Conservation (phyloP, 2,888 invertebrate species). For the Lomographa bimaculata region DNA sequence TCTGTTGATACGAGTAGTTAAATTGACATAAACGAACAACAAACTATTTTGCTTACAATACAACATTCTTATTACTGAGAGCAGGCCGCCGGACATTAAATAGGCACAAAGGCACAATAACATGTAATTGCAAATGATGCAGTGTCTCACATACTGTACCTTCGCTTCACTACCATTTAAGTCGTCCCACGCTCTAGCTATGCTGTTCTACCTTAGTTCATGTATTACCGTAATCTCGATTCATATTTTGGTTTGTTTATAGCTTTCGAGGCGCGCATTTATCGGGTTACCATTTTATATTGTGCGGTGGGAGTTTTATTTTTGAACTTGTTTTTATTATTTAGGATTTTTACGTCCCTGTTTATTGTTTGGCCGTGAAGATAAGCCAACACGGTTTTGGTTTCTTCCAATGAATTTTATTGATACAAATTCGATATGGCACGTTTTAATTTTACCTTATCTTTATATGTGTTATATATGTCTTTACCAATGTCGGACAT, state of each 20-base stretch:
- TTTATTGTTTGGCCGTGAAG: slow-evolving; percentile 36
- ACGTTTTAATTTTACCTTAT: slow-evolving; percentile 11
- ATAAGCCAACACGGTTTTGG: slow-evolving; percentile 38
- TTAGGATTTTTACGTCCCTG: slow-evolving; percentile 28
- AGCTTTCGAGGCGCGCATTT: slow-evolving; percentile 50
- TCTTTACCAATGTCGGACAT: neutral
- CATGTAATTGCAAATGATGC: slow-evolving; percentile 83
- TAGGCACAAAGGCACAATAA: slow-evolving; percentile 79
- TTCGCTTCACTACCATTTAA: slow-evolving; percentile 71
- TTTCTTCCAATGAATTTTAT: slow-evolving; percentile 28
- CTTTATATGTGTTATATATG: slow-evolving; percentile 14
- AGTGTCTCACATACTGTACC: slow-evolving; percentile 68
- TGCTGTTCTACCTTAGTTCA: slow-evolving; percentile 33
- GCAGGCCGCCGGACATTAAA: slow-evolving; percentile 63
- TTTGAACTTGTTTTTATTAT: slow-evolving; percentile 35
- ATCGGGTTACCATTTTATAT: slow-evolving; percentile 54
- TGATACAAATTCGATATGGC: slow-evolving; percentile 17
- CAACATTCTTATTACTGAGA: slow-evolving; percentile 59
- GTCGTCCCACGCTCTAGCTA: slow-evolving; percentile 63
- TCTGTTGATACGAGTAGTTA: slow-evolving; percentile 46
- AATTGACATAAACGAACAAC: slow-evolving; percentile 71
- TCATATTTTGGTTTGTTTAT: slow-evolving; percentile 74
- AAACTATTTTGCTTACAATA: slow-evolving; percentile 78
- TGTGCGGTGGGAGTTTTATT: slow-evolving; percentile 47
- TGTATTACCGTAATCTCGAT: slow-evolving; percentile 61